phyloP scores from a whole-genome alignment of 2,113 vertebrate species.

The Grus americana region DNA sequence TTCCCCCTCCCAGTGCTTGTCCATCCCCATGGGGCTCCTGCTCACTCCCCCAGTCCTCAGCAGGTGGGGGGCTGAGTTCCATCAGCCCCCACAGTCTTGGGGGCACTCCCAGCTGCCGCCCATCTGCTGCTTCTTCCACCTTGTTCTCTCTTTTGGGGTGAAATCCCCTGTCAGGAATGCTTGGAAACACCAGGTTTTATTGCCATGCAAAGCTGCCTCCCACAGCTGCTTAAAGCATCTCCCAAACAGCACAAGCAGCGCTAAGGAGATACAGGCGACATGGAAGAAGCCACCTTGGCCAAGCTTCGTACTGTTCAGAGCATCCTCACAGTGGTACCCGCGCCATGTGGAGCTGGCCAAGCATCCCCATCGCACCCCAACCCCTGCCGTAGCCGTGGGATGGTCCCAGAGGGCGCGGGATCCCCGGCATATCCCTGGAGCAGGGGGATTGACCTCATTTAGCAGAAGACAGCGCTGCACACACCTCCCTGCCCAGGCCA shows the following conservation, averaged over 20 bases:
- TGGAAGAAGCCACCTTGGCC: fast-evolving
- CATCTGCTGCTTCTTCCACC: not conserved
- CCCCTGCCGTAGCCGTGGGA: not conserved
- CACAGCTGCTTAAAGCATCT: not conserved
- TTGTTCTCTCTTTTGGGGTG: not conserved
- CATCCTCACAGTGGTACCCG: not conserved
- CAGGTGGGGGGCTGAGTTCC: not conserved
- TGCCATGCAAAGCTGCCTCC: not conserved
- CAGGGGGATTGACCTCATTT: not conserved
- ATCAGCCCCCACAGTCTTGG: fast-evolving
- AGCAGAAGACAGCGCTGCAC: not conserved
- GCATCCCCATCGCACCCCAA: not conserved
- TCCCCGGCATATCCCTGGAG: not conserved
- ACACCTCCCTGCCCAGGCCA: too few species aligned
- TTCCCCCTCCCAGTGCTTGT: not conserved
- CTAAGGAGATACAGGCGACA: not conserved
- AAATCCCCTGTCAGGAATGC: not conserved
- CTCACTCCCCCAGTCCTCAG: fast-evolving
- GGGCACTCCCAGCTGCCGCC: not conserved
- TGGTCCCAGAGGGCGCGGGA: fast-evolving
- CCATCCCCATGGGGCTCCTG: fast-evolving
- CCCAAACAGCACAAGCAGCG: fast-evolving
- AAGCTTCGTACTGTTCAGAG: not conserved
- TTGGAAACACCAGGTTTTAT: not conserved
- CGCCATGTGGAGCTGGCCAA: fast-evolving